phyloP scores from a whole-genome alignment of 53 echinoderm and acorn worm genomes.

The Arbacia lixula region DNA sequence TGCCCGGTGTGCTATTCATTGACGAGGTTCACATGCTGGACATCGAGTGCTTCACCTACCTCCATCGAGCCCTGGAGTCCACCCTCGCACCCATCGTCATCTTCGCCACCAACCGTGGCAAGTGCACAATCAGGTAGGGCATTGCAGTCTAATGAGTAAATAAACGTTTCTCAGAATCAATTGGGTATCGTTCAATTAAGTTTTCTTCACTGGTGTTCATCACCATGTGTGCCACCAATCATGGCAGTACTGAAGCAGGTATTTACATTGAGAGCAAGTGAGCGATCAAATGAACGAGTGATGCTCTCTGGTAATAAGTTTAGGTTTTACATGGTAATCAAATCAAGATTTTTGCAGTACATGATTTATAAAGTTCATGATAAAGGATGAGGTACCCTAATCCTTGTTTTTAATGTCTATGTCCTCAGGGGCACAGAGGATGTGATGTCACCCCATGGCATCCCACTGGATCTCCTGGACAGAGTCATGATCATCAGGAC shows the following conservation, averaged over 20 bases:
- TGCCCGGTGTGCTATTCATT: slow-evolving; percentile 94
- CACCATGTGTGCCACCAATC: too few relatives aligned
- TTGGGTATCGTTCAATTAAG: too few relatives aligned
- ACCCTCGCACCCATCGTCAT: slow-evolving; percentile 96
- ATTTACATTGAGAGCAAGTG: too few relatives aligned
- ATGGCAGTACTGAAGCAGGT: too few relatives aligned
- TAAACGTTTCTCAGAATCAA: too few relatives aligned
- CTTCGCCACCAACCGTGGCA: slow-evolving; percentile 98
- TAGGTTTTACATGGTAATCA: too few relatives aligned
- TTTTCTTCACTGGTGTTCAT: too few relatives aligned
- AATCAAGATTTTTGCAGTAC: neutral
- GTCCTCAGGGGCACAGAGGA: slow-evolving; percentile 93
- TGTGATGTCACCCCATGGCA: slow-evolving; percentile 88
- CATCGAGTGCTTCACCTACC: slow-evolving; percentile 99
- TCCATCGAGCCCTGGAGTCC: slow-evolving; percentile 95
- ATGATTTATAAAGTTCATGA: neutral
- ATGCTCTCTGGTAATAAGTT: too few relatives aligned
- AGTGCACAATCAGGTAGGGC: slow-evolving; percentile 94
- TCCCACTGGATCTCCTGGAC: slow-evolving; percentile 95
- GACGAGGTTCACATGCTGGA: slow-evolving; percentile 99
- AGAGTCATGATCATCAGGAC: slow-evolving; percentile 99
- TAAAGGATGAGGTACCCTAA: too few relatives aligned
- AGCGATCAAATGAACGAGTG: too few relatives aligned
- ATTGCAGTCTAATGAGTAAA: too few relatives aligned
- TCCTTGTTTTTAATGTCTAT: neutral